phyloP scores from a whole-genome alignment of 2,888 invertebrate genomes.

The Plutella xylostella region DNA sequence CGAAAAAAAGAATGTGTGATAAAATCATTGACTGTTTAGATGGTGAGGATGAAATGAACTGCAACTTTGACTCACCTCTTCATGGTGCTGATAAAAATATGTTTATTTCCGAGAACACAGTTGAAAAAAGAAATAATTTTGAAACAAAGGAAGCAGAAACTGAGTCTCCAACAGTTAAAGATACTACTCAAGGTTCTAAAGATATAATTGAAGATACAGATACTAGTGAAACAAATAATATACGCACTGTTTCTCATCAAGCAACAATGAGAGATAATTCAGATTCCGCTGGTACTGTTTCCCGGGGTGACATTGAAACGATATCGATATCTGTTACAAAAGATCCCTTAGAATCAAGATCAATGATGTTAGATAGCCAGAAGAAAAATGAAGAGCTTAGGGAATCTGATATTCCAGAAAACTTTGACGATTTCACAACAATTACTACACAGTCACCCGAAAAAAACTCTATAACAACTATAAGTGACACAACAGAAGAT shows the following conservation, averaged over 20 bases:
- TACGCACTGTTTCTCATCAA: background rate
- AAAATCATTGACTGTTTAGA: conserved; percentile 80
- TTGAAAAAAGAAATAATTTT: background rate
- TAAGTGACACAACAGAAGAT: background rate
- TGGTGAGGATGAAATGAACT: conserved; percentile 84
- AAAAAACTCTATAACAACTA: background rate
- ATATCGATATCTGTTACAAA: conserved; percentile 20
- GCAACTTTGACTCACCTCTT: conserved; percentile 36
- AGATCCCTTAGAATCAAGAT: conserved; percentile 29
- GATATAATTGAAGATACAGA: conserved; percentile 26
- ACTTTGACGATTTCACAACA: conserved; percentile 9
- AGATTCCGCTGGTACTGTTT: background rate
- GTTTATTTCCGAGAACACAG: conserved; percentile 5
- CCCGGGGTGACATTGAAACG: conserved; percentile 23
- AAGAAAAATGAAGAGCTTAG: conserved; percentile 13
- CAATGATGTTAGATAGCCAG: conserved; percentile 11
- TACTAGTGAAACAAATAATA: conserved; percentile 5
- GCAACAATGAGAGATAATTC: background rate
- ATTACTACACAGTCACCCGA: background rate
- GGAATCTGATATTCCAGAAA: conserved; percentile 19
- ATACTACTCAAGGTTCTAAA: conserved; percentile 22
- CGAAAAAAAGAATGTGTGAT: conserved; percentile 76
- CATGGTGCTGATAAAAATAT: background rate
- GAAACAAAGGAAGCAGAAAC: background rate
- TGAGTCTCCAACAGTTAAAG: too few relatives aligned